Evolutionary conservation across 1,140 invertebrate species (phyloP), one percentile per base, ranked within the genome.

Genomic region (Drosophila pseudoobscura): DNA sequence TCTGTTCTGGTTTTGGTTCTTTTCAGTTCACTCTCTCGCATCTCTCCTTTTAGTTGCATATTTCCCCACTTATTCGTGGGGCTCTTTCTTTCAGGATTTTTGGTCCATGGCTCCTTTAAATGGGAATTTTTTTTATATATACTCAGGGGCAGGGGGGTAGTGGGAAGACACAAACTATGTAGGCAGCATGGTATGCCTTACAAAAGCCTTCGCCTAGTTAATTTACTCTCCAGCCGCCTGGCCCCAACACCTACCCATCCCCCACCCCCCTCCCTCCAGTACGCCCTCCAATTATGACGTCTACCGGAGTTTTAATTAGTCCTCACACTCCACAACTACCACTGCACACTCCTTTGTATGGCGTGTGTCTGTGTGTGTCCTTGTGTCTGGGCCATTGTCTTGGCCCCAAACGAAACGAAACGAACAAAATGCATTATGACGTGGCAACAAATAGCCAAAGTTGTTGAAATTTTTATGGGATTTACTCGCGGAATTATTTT

Each of bases 271-370:
- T 15, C 11, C 45, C 20, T 15, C 17, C 31, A 51, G n/a, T 24
- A 22, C 35, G 35, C 53, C 26, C 59, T 31, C 74, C 73, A 72
- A 73, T 68, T 61, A 64, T 69, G 64, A 64, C 82, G 72, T 80
- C 75, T 85, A 85, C 77, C 58, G 73, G 64, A 80, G 64, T 74
- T 80, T 69, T 85, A 85, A 85, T 85, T 85, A 85, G 80, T 78
- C 68, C 47, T 58, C 61, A 43, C 57, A 52, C 64, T 49, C 17
- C 44, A 68, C 58, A 44, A 13, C 35, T 13, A 39, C 24, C 26
- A 44, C 57, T 39, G 17, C 22, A 26, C 15, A 3, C 43, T 15
- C 22, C 65, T 64, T 46, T 77, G 45, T 54, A 43, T 57, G 53
- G 3, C 24, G 6, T 49, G 15, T 61, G 20, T 66, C 50, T 62